phyloP scores from a whole-genome alignment of 2,113 vertebrate genomes.

The Hippocampus mohnikei region DNA sequence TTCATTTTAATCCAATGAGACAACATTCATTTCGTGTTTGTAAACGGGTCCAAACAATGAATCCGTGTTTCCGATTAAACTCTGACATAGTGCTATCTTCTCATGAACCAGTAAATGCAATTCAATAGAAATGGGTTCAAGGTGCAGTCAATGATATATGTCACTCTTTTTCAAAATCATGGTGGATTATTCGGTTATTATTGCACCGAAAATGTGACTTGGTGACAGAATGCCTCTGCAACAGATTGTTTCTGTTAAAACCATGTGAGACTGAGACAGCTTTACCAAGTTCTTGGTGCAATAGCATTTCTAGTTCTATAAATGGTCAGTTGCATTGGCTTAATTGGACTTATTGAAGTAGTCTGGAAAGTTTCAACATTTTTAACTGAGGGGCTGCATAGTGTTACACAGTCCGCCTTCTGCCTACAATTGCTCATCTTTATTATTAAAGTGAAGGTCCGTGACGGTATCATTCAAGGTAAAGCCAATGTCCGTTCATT shows the following conservation, averaged over 20 bases:
- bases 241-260: not conserved
- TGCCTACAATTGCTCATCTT: not conserved
- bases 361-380: not conserved
- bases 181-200: too few species aligned
- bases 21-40: too few species aligned
- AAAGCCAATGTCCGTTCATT: constrained; percentile 25
- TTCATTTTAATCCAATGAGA: too few species aligned
- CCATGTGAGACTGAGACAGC: too few species aligned
- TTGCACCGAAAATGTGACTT: not conserved
- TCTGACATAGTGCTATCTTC: too few species aligned
- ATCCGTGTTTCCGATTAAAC: too few species aligned
- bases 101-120: too few species aligned
- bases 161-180: too few species aligned
- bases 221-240: not conserved
- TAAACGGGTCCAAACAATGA: too few species aligned
- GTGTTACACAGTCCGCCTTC: not conserved
- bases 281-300: too few species aligned
- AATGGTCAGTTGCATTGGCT: not conserved
- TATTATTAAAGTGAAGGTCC: constrained; percentile 11
- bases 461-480: not conserved
- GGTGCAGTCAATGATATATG: too few species aligned
- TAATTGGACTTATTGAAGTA: not conserved
- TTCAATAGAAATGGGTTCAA: too few species aligned
- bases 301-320: not conserved
- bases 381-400: not conserved